Conservation (phyloP, 2,888 invertebrate species). For the Hypercompe scribonia region DNA sequence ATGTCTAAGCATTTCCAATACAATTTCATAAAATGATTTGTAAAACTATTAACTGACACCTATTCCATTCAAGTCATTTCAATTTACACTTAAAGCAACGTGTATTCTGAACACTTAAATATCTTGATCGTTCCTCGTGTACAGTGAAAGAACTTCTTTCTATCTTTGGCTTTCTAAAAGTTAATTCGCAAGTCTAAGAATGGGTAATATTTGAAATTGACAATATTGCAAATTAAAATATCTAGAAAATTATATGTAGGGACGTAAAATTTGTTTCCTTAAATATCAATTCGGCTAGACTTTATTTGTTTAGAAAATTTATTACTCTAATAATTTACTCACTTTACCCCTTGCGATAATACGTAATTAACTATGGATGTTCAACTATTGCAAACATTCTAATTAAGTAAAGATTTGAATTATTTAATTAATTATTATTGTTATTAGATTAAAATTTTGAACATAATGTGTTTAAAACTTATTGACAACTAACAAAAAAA, state of each 20-base stretch:
- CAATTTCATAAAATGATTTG: background rate
- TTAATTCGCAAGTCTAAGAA: conserved; percentile 17
- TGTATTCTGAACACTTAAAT: background rate
- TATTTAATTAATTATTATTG: too few species aligned
- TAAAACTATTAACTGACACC: background rate
- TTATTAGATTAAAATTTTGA: too few species aligned
- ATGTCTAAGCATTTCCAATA: background rate
- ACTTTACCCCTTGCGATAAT: background rate
- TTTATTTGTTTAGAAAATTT: background rate
- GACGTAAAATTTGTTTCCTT: background rate
- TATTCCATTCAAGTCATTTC: background rate
- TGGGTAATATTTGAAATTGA: conserved; percentile 18
- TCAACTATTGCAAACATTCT: background rate
- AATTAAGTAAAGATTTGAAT: background rate
- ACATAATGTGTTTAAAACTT: background rate
- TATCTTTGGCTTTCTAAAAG: conserved; percentile 41
- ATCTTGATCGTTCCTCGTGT: conserved; percentile 60
- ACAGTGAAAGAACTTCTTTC: conserved; percentile 25
- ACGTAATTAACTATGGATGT: background rate
- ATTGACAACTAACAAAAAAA: background rate
- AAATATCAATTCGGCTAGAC: background rate
- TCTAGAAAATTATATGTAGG: conserved; percentile 2
- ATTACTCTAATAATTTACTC: background rate
- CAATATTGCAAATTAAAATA: conserved; percentile 6
- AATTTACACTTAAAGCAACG: background rate